Evolutionary conservation across 2,113 vertebrate species (phyloP).

Genomic region (Anhinga rufa): DNA sequence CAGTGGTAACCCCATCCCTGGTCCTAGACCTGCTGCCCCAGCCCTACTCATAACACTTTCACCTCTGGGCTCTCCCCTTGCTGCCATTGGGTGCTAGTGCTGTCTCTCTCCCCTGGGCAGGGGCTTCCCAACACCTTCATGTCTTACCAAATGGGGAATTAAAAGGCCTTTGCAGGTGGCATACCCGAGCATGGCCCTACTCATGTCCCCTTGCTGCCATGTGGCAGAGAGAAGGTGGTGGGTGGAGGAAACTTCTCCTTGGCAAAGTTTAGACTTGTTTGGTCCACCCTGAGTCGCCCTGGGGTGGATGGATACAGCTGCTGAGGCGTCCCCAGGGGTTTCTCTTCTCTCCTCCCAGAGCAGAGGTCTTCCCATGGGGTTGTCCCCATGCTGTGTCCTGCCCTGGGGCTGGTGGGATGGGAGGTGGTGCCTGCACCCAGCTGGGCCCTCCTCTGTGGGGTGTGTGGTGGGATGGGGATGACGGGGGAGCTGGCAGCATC

Average conservation of each 20-base stretch:
- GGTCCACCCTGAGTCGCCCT: not conserved
- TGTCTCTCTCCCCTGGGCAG: not conserved
- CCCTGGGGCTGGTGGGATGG: not conserved
- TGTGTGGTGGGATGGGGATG: not conserved
- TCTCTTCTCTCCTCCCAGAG: not conserved
- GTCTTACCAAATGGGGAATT: not conserved
- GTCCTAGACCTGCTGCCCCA: not conserved
- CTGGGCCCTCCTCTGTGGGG: not conserved
- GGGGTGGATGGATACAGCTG: not conserved
- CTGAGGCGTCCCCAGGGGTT: not conserved
- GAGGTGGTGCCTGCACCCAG: not conserved
- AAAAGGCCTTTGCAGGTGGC: not conserved
- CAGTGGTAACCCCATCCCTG: accelerated
- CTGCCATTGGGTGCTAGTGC: not conserved
- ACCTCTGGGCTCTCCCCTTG: not conserved
- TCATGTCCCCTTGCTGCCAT: not conserved
- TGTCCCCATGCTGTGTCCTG: not conserved
- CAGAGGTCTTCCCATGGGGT: not conserved
- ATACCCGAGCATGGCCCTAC: not conserved
- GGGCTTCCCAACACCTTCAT: not conserved
- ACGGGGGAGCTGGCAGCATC: not conserved
- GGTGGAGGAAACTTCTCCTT: not conserved
- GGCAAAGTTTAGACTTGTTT: not conserved
- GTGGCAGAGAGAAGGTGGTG: not conserved
- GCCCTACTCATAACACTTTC: accelerated